phyloP scores from a whole-genome alignment of 1,140 invertebrate genomes.

The Diprion similis region DNA sequence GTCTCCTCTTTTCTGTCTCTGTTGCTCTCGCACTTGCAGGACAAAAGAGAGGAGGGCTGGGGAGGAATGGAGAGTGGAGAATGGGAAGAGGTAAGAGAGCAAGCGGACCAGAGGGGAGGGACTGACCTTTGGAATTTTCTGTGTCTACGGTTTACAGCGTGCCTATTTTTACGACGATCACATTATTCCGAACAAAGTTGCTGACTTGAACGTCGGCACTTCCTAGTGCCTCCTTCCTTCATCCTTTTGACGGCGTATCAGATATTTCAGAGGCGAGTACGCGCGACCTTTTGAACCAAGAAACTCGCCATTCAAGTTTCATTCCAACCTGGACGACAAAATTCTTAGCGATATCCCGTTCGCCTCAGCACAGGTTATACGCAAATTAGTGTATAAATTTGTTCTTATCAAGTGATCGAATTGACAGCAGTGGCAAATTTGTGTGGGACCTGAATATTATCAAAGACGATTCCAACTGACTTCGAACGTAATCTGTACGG shows the following conservation, averaged over 20 bases:
- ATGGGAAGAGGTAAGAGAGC: slow-evolving; percentile 35
- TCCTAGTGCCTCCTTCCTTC: slow-evolving; percentile 2
- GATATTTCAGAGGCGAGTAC: slow-evolving; percentile 2
- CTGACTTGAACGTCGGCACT: not conserved
- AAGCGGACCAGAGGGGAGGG: slow-evolving; percentile 42
- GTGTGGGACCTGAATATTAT: no score
- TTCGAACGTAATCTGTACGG: no score
- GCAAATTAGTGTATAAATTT: no score
- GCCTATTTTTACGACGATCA: slow-evolving; percentile 11
- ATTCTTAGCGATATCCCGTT: not conserved
- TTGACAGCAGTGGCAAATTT: no score
- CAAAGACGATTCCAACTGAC: no score
- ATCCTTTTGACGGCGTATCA: not conserved
- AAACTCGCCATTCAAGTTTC: not conserved
- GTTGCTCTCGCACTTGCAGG: not conserved
- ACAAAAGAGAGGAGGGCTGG: slow-evolving; percentile 20
- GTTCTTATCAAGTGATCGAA: no score
- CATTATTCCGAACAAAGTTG: slow-evolving; percentile 29
- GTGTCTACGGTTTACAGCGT: slow-evolving; percentile 22
- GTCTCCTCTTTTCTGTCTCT: no score
- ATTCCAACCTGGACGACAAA: not conserved
- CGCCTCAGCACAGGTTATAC: not conserved
- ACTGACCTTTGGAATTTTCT: slow-evolving; percentile 56
- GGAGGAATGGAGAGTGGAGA: slow-evolving; percentile 41
- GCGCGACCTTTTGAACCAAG: not conserved